Evolutionary conservation across 2,797 vertebrate species (phyloP).

Genomic region (Lagocephalus sceleratus): DNA sequence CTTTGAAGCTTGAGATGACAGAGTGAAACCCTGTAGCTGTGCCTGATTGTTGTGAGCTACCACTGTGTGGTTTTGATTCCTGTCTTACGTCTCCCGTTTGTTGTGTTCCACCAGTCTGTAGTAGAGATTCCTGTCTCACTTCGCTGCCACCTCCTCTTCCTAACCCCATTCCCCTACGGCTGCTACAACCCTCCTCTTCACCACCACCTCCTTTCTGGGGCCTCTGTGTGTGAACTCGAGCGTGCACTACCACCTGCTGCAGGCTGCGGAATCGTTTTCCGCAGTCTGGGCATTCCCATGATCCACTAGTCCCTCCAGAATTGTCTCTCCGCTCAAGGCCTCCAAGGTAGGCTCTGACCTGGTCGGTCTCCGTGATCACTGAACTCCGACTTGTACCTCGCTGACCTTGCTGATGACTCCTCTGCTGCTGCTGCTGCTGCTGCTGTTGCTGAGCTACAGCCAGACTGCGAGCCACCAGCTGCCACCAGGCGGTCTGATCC

Average conservation of each 20-base stretch:
- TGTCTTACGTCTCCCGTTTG: slow-evolving; percentile 61
- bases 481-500: slow-evolving; percentile 81
- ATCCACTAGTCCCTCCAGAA: slow-evolving; percentile 49
- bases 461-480: slow-evolving; percentile 75
- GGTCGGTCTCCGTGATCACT: slow-evolving; percentile 69
- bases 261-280: slow-evolving; percentile 79
- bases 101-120: slow-evolving; percentile 54
- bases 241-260: slow-evolving; percentile 80
- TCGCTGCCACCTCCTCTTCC: slow-evolving; percentile 45
- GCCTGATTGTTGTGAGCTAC: slow-evolving; percentile 57
- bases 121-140: slow-evolving; percentile 48
- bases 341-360: slow-evolving; percentile 73
- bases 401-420: slow-evolving; percentile 64
- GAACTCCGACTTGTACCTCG: slow-evolving; percentile 57
- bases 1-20: slow-evolving; percentile 72
- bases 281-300: slow-evolving; percentile 83
- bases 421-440: slow-evolving; percentile 52
- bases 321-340: slow-evolving; percentile 69
- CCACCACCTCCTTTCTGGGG: slow-evolving; percentile 55
- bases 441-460: slow-evolving; percentile 60
- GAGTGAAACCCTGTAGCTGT: slow-evolving; percentile 67
- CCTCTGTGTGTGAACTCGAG: slow-evolving; percentile 75
- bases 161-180: slow-evolving; percentile 55
- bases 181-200: slow-evolving; percentile 59
- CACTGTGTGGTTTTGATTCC: slow-evolving; percentile 53